Percentiles rank a stretch among this genome's conserved stretches.
Evolutionary conservation across 2,113 vertebrate genomes (phyloP).

Genomic region (Lates calcarifer): DNA sequence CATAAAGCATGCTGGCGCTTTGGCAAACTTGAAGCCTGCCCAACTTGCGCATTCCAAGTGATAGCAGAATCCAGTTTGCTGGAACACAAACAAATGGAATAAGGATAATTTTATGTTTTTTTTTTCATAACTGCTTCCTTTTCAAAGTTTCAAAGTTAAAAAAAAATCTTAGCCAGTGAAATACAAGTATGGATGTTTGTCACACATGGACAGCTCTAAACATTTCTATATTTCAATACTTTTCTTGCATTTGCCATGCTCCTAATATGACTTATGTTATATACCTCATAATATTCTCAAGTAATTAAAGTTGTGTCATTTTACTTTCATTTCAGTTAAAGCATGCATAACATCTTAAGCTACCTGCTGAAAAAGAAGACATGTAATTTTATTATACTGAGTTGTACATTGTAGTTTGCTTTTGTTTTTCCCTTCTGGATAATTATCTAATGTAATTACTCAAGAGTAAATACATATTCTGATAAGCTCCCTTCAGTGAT

Average conservation of each 20-base stretch:
- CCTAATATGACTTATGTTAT: too few relatives aligned
- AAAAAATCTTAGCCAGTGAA: not conserved
- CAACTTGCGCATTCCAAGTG: not conserved
- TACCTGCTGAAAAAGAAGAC: too few relatives aligned
- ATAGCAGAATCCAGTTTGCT: conserved; percentile 21
- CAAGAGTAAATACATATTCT: too few relatives aligned
- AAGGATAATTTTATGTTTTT: not conserved
- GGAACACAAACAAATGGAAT: conserved; percentile 16
- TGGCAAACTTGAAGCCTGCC: conserved; percentile 3
- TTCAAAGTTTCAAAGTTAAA: not conserved
- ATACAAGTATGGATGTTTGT: not conserved
- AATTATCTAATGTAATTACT: too few relatives aligned
- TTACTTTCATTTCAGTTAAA: too few relatives aligned
- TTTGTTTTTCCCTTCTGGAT: too few relatives aligned
- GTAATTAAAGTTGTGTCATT: not conserved
- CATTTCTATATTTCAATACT: not conserved
- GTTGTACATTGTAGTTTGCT: not conserved
- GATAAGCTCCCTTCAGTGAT: too few relatives aligned
- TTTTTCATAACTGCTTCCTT: not conserved
- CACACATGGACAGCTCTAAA: not conserved
- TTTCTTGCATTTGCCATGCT: too few relatives aligned
- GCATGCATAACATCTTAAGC: too few relatives aligned
- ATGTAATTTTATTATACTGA: too few relatives aligned
- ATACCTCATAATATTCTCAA: too few relatives aligned
- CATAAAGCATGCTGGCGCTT: not conserved